Evolutionary conservation across 2,113 vertebrate genomes (phyloP).

Genomic region (Phaetusa simplex): DNA sequence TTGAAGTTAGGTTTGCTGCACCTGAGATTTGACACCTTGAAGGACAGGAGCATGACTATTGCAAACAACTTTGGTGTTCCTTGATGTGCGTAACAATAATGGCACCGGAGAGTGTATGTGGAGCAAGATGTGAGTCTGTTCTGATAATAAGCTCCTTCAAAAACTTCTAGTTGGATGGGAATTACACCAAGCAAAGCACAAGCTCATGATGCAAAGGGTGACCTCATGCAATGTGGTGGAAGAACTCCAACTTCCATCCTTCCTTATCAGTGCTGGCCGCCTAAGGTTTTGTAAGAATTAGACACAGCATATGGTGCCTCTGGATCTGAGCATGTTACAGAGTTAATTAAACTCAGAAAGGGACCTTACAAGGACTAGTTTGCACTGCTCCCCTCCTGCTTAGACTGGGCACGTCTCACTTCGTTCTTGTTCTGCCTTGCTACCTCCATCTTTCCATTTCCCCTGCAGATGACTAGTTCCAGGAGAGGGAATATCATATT

Average conservation of each 20-base stretch:
- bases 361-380: neutral
- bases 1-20: neutral
- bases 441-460: neutral
- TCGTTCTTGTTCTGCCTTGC: neutral
- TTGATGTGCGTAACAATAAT: accelerated
- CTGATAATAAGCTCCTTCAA: neutral
- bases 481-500: neutral
- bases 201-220: neutral
- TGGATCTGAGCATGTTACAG: neutral
- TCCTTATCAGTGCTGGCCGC: neutral
- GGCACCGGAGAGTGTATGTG: neutral
- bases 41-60: neutral
- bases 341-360: neutral
- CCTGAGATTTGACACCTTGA: neutral
- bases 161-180: neutral
- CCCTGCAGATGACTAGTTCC: neutral
- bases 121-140: neutral
- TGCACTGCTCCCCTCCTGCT: neutral
- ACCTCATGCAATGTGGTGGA: constrained; percentile 9
- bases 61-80: neutral
- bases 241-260: constrained; percentile 2
- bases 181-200: neutral
- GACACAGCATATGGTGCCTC: neutral
- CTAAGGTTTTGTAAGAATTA: neutral
- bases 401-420: neutral